phyloP scores from a whole-genome alignment of 1,140 invertebrate species.

The Lasioglossum baleicum region DNA sequence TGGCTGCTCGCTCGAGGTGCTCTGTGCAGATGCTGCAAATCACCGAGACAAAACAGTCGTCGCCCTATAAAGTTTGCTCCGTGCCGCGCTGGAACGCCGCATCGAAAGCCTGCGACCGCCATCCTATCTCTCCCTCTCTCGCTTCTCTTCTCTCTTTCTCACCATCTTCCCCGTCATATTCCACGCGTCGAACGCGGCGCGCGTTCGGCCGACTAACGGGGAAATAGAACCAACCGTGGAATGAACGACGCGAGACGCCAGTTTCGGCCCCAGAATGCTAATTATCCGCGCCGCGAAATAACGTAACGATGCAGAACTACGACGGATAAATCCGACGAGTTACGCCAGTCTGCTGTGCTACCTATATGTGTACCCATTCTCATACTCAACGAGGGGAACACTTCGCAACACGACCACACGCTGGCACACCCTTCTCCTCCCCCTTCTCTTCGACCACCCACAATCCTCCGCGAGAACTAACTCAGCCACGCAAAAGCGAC shows the following conservation, averaged over 20 bases:
- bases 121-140: no score
- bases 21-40: constrained; percentile 78
- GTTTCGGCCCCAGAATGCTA: constrained; percentile 48
- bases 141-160: no score
- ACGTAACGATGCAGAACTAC: constrained; percentile 50
- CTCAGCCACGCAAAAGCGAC: not conserved
- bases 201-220: not conserved
- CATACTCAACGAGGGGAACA: not conserved
- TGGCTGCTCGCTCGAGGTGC: constrained; percentile 61
- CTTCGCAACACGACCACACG: constrained; percentile 8
- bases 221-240: not conserved
- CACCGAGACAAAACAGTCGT: constrained; percentile 75
- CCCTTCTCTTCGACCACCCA: no score
- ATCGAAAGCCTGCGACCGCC: not conserved
- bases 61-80: constrained; percentile 28
- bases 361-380: no score
- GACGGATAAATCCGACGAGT: constrained; percentile 49
- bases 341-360: not conserved
- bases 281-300: constrained; percentile 51
- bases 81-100: constrained; percentile 13
- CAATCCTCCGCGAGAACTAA: not conserved
- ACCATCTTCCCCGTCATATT: no score
- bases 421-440: constrained; percentile 29
- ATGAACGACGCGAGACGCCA: not conserved
- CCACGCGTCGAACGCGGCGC: not conserved